Evolutionary conservation across 2,888 invertebrate species (phyloP), one percentile per base, ranked within the genome.

Genomic region (Cerceris ruficornis): DNA sequence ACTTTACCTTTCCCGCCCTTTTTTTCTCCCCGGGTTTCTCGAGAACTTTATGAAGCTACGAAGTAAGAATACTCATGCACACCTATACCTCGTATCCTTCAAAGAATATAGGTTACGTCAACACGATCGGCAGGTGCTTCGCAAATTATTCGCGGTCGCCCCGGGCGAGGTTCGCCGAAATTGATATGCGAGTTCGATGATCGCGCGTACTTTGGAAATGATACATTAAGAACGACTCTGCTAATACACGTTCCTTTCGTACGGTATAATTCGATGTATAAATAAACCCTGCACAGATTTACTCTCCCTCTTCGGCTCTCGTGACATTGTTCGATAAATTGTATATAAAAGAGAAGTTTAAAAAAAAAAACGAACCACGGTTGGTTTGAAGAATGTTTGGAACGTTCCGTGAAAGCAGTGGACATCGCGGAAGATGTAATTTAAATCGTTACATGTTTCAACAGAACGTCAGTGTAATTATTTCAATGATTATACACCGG

Each of bases 401-500:
- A 11, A 46, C 8, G 46, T 46, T 11, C 9, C 8, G 46, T 11
- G 46, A 46, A 28, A 28, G 46, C 6, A 46, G 9, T 11, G 28
- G 54, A 17, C n/a, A 46, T 42, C 2, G 7, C 6, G 6, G 67
- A 69, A 69, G 75, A 68, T 80, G 85, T 81, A 78, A 86, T 82
- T 86, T 81, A 7, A 64, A 83, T 82, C 80, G 77, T 69, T 72
- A 60, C 72, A 81, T 81, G 80, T 78, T 82, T 85, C 74, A 77
- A 69, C 65, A 67, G 60, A 50, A 70, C 69, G 69, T 77, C 77
- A 80, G 85, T 84, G 79, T 83, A 79, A 84, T 83, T 81, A 79
- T 82, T 82, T 79, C 77, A 67, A 75, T 75, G 82, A 83, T 85
- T 84, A 81, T 74, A 68, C 52, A 73, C 66, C 68, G 59, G 65